Evolutionary conservation across 2,113 vertebrate species (phyloP), one percentile per base, ranked within the genome.

Genomic region (Upupa epops): DNA sequence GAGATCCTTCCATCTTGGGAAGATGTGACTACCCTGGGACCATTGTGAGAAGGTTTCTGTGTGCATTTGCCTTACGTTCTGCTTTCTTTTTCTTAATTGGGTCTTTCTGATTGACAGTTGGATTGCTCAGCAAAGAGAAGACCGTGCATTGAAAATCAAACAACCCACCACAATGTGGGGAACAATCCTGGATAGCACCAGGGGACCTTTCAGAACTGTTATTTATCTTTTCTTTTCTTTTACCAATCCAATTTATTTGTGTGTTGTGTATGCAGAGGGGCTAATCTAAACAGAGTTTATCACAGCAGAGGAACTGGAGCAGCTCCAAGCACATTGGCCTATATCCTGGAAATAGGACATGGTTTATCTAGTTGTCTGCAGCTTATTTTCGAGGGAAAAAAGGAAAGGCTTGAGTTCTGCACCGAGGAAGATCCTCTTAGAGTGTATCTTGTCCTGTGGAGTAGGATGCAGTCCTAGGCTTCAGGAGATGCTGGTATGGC

Each of bases 371-470:
- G 34, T 94, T 89, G 77, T 71, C 64, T 77, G 60, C 54, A 64
- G 45, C 52, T 91, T 77, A 24, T 88, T 90, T 95, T 74, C n/a
- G n/a, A 69, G 36, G 49, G 48, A 45, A 88, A 91, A 87, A 78
- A 4, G 13, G 61, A 75, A n/a, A 42, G n/a, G n/a, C 42, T 93
- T 61, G 58, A 75, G 49, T 56, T 21, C 45, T 72, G 49, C 45
- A 68, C 12, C 17, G 36, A 20, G 45, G 60, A 37, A 93, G 91
- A 87, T 89, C 58, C 49, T 91, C 18, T 48, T 51, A 69, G 49
- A 71, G 52, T 26, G 14, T 75, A 22, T 61, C 48, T 71, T 3
- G 2, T 74, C 18, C 80, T 75, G 3, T 22, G n/a, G n/a, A 71
- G 31, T 31, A 83, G 45, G 37, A 42, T 2, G 1, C 48, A 45